phyloP scores from a whole-genome alignment of 2,888 invertebrate genomes.

The Leucania comma region DNA sequence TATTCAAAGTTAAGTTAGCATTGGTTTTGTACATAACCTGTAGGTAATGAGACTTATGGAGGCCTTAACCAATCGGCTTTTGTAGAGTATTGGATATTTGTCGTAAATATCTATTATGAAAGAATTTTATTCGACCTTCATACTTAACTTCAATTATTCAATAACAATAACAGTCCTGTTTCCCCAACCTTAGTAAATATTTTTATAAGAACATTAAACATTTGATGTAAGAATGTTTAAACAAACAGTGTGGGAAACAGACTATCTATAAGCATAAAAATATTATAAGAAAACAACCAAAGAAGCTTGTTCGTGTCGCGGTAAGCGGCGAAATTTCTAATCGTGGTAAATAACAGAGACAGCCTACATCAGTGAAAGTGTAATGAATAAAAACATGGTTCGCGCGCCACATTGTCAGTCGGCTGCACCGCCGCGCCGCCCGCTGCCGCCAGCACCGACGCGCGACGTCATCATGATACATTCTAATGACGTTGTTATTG shows the following conservation, averaged over 20 bases:
- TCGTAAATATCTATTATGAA: conserved; percentile 1
- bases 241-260: conserved; percentile 24
- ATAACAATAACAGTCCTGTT: conserved; percentile 1
- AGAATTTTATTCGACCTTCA: conserved; percentile 27
- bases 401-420: conserved; percentile 66
- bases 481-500: conserved; percentile 57
- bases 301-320: conserved; percentile 70
- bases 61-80: conserved; percentile 21
- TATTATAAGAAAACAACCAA: conserved; percentile 69
- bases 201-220: conserved; percentile 2
- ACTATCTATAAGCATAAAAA: conserved; percentile 26
- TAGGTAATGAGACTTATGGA: conserved; percentile 6
- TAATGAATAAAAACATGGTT: conserved; percentile 73
- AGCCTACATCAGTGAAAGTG: conserved; percentile 74
- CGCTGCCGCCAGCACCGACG: conserved; percentile 42
- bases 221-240: neutral
- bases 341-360: conserved; percentile 69
- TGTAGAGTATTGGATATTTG: conserved; percentile 22
- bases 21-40: conserved; percentile 19
- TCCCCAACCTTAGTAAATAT: conserved; percentile 6
- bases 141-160: conserved; percentile 5
- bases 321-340: conserved; percentile 75
- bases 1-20: conserved; percentile 14
- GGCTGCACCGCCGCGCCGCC: conserved; percentile 44
- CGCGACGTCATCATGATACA: conserved; percentile 55